These are phyloP conservation scores for Dastarcus helophoroides DNA, from an alignment of 2,888 invertebrate genomes.

Conservation along the genomic window DNA sequence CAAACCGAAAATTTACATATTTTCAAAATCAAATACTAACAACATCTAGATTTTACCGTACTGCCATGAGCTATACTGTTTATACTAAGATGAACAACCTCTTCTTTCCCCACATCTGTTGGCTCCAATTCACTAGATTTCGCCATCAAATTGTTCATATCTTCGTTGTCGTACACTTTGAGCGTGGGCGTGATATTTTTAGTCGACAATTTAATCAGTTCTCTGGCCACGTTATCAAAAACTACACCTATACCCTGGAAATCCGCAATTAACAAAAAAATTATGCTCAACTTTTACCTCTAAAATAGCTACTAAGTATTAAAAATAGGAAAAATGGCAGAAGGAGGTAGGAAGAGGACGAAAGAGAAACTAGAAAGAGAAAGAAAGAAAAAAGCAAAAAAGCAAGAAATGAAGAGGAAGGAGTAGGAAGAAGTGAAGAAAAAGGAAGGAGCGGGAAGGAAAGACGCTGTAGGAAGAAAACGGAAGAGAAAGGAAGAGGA, in stretches of 20 bases:
- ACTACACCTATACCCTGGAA: conserved; percentile 60
- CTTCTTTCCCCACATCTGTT: conserved; percentile 51
- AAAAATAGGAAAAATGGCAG: too few species aligned
- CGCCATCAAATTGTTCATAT: conserved; percentile 35
- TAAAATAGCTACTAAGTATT: too few species aligned
- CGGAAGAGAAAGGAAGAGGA: too few species aligned
- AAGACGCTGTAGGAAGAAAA: too few species aligned
- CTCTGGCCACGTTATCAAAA: conserved; percentile 54
- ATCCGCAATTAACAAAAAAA: too few species aligned
- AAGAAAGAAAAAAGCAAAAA: too few species aligned
- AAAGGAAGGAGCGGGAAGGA: too few species aligned
- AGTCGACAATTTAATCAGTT: conserved; percentile 45
- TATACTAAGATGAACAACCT: conserved; percentile 52
- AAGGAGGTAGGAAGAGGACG: too few species aligned
- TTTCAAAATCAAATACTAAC: conserved; percentile 36
- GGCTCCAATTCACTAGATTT: conserved; percentile 45
- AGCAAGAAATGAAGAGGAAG: too few species aligned
- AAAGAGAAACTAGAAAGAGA: too few species aligned
- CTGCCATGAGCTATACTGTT: conserved; percentile 58
- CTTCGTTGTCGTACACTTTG: conserved; percentile 46
- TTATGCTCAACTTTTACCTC: too few species aligned
- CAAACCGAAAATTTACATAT: not conserved
- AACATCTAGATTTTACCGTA: conserved; percentile 45
- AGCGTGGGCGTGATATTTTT: conserved; percentile 37
- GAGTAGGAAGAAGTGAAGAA: too few species aligned